These are phyloP conservation scores for Lasiurus borealis DNA, from an alignment of 2,113 vertebrate species.

Conservation along the genomic window DNA sequence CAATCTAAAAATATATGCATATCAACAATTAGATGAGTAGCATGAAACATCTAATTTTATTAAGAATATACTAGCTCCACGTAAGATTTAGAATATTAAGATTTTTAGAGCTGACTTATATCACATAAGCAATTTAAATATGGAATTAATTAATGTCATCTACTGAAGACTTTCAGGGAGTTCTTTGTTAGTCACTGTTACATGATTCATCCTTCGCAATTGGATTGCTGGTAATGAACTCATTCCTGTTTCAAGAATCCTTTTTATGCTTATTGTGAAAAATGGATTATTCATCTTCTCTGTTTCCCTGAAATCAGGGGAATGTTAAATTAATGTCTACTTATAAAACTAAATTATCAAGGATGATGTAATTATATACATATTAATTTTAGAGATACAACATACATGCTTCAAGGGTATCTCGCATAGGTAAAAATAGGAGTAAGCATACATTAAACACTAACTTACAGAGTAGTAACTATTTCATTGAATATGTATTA, in stretches of 20 bases:
- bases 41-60: not conserved
- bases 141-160: not conserved
- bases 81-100: not conserved
- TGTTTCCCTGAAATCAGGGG: not conserved
- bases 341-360: not conserved
- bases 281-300: not conserved
- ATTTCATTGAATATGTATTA: not conserved
- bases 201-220: not conserved
- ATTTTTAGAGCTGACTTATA: not conserved
- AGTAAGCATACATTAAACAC: not conserved
- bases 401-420: not conserved
- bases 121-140: not conserved
- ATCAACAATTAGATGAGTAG: not conserved
- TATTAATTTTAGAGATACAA: not conserved
- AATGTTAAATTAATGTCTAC: slow-evolving; percentile 15
- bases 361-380: not conserved
- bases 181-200: not conserved
- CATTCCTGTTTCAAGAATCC: not conserved
- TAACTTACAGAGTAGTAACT: not conserved
- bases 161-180: not conserved
- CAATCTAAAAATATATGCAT: not conserved
- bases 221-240: not conserved
- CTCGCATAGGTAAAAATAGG: not conserved
- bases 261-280: not conserved
- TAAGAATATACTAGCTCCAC: not conserved